phyloP scores from a whole-genome alignment of 2,113 vertebrate species.

The Cnemophilus loriae region DNA sequence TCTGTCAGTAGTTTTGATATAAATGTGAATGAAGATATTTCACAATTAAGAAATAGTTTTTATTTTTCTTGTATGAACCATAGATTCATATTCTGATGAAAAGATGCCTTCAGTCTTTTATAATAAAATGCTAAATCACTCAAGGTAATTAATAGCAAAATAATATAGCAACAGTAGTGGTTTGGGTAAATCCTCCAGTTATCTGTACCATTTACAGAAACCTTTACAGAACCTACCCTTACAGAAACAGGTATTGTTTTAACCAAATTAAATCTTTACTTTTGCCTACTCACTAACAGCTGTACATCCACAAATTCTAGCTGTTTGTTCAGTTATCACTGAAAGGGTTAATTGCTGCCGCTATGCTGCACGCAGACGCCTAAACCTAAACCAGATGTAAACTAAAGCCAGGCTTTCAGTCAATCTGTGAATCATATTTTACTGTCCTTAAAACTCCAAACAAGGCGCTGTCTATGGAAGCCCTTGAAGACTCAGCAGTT shows the following conservation, averaged over 20 bases:
- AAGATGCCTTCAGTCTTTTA: not conserved
- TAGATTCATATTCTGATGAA: not conserved
- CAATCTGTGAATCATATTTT: slow-evolving; percentile 67
- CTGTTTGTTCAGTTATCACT: slow-evolving; percentile 10
- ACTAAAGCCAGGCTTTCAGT: slow-evolving; percentile 65
- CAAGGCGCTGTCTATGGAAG: slow-evolving; percentile 58
- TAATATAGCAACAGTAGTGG: not conserved
- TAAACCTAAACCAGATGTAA: slow-evolving; percentile 74
- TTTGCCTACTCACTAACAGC: not conserved
- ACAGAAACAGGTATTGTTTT: not conserved
- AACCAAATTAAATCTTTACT: not conserved
- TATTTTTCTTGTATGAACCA: not conserved
- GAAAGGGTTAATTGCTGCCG: slow-evolving; percentile 62
- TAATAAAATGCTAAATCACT: not conserved
- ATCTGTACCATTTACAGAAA: not conserved
- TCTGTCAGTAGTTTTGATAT: not conserved
- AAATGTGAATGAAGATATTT: not conserved
- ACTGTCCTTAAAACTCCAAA: slow-evolving; percentile 67
- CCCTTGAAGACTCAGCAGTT: slow-evolving; percentile 53
- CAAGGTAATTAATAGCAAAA: not conserved
- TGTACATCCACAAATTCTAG: not conserved
- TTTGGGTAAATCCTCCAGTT: not conserved
- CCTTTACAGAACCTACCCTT: no score
- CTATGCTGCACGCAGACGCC: slow-evolving; percentile 37
- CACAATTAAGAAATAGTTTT: not conserved